Conservation (phyloP, 2,888 invertebrate species). For the Caenorhabditis virilis region DNA sequence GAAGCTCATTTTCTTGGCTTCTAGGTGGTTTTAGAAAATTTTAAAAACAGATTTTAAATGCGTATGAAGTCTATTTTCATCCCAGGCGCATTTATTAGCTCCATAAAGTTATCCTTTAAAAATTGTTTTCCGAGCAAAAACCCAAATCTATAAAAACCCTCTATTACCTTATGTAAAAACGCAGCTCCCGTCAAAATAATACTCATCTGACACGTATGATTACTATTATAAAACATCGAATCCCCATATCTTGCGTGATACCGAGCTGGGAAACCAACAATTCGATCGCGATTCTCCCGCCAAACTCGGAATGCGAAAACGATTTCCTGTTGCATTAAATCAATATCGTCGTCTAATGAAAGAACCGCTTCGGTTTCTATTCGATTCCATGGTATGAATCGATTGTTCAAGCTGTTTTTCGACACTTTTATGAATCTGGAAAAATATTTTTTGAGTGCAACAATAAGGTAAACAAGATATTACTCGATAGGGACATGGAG, state of each 20-base stretch:
- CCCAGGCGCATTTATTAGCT: no score
- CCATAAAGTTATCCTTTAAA: no score
- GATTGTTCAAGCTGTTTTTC: constrained; percentile 93
- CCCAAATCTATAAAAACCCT: no score
- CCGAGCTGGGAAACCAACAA: constrained; percentile 76
- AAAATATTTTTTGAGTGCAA: neutral
- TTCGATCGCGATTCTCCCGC: constrained; percentile 92
- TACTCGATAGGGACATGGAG: constrained; percentile 65
- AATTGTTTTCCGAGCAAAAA: no score
- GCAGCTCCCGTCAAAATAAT: constrained; percentile 88
- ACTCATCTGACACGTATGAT: constrained; percentile 96
- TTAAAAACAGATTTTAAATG: no score
- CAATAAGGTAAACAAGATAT: constrained; percentile 5
- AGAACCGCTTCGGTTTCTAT: constrained; percentile 97
- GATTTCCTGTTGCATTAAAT: constrained; percentile 95
- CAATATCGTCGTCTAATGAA: constrained; percentile 97
- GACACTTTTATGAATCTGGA: constrained; percentile 80
- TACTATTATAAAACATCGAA: constrained; percentile 95
- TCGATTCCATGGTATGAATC: constrained; percentile 91
- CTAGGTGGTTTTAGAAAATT: no score
- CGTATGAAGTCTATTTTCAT: no score
- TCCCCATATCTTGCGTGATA: constrained; percentile 73
- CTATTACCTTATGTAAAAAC: constrained; percentile 81
- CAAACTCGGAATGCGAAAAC: constrained; percentile 96
- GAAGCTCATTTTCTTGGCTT: no score